phyloP scores from a whole-genome alignment of 2,113 vertebrate species.

The Synchiropus splendidus region DNA sequence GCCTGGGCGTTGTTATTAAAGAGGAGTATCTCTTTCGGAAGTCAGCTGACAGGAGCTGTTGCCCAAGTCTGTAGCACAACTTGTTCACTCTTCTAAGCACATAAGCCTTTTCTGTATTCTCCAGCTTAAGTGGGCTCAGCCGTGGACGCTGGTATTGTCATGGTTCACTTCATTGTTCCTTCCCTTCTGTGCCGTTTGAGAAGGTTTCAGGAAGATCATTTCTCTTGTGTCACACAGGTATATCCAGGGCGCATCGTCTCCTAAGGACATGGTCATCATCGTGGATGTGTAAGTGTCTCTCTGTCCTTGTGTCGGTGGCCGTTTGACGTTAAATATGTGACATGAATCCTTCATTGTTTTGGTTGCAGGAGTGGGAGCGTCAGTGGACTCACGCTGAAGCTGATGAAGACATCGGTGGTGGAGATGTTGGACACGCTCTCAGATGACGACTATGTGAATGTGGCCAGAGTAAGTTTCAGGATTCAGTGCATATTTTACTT shows the following conservation, averaged over 20 bases:
- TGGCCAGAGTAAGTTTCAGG: slow-evolving; percentile 57
- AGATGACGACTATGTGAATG: slow-evolving; percentile 89
- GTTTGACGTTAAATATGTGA: not conserved
- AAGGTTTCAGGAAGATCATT: slow-evolving; percentile 23
- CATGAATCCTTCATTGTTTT: not conserved
- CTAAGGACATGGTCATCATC: slow-evolving; percentile 99
- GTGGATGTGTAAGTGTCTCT: slow-evolving; percentile 90
- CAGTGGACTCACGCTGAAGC: slow-evolving; percentile 88
- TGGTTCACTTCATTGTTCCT: slow-evolving; percentile 32
- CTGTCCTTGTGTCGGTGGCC: slow-evolving; percentile 11
- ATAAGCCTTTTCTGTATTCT: slow-evolving; percentile 52
- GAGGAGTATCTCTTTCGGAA: slow-evolving; percentile 26
- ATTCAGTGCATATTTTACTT: too few relatives aligned
- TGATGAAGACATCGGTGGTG: slow-evolving; percentile 89
- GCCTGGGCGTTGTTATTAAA: slow-evolving; percentile 31
- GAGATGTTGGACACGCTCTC: slow-evolving; percentile 93
- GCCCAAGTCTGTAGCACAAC: slow-evolving; percentile 40
- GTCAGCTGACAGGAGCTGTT: slow-evolving; percentile 27
- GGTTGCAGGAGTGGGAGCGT: slow-evolving; percentile 58
- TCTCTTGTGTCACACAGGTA: slow-evolving; percentile 74
- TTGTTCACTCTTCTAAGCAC: slow-evolving; percentile 59
- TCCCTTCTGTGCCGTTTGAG: slow-evolving; percentile 21
- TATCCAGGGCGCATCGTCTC: slow-evolving; percentile 94
- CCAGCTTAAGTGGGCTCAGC: slow-evolving; percentile 51
- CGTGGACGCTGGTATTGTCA: slow-evolving; percentile 26